Percentiles rank a stretch among this genome's conserved stretches.
phyloP scores from a whole-genome alignment of 2,113 vertebrate species.

The Scatophagus argus region DNA sequence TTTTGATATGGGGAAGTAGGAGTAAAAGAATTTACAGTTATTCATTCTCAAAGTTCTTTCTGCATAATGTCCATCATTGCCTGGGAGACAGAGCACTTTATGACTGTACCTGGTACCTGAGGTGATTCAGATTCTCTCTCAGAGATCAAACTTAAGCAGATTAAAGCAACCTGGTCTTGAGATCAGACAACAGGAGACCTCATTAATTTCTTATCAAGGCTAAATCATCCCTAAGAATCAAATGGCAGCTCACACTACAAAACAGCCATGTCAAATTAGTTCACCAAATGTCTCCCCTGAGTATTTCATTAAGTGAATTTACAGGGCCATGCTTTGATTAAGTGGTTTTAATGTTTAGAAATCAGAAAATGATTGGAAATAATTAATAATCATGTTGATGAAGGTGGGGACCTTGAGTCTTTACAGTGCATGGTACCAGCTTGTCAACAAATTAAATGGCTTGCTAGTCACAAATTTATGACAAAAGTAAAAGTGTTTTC shows the following conservation, averaged over 20 bases:
- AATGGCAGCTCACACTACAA: neutral
- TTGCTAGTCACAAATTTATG: neutral
- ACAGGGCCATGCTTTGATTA: constrained; percentile 29
- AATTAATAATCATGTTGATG: constrained; percentile 42
- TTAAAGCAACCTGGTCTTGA: constrained; percentile 10
- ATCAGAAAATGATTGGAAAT: constrained; percentile 30
- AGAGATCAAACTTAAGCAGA: neutral
- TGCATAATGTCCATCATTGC: neutral
- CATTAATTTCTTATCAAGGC: constrained; percentile 15
- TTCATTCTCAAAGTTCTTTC: neutral
- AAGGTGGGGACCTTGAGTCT: neutral
- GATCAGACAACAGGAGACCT: constrained; percentile 17
- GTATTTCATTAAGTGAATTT: constrained; percentile 44
- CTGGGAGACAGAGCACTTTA: neutral
- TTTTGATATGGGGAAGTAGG: no score
- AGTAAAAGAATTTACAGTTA: neutral
- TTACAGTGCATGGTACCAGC: neutral
- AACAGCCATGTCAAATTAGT: constrained; percentile 41
- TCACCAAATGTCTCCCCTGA: constrained; percentile 14
- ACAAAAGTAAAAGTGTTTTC: neutral
- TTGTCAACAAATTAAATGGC: neutral
- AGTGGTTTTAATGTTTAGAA: constrained; percentile 34
- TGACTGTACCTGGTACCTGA: neutral
- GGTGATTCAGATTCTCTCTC: neutral
- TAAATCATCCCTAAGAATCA: constrained; percentile 37